Conservation (phyloP, 35 echinoderm and acorn worm genomes). For the Patiria miniata region DNA sequence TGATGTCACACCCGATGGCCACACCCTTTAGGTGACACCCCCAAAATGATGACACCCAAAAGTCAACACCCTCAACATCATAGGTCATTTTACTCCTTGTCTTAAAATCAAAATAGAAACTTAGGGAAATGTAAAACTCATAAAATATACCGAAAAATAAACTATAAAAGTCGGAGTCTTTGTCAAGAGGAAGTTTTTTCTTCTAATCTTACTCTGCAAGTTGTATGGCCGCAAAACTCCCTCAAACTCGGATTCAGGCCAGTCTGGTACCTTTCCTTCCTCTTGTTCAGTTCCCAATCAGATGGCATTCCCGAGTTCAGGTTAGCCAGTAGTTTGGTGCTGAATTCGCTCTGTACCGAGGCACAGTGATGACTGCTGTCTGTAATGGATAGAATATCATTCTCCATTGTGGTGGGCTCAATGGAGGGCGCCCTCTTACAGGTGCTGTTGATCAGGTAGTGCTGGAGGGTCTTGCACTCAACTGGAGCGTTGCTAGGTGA, state of each 20-base stretch:
- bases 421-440: background rate
- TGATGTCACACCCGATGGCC: too few relatives aligned
- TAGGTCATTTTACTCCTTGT: too few relatives aligned
- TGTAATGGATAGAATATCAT: background rate
- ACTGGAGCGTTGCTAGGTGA: too few relatives aligned
- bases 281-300: background rate
- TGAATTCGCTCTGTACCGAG: background rate
- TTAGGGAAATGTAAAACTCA: too few relatives aligned
- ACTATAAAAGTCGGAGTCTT: too few relatives aligned
- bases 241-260: background rate
- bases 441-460: constrained; percentile 18
- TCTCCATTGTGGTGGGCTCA: background rate
- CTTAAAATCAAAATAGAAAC: too few relatives aligned
- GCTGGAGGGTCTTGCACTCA: background rate
- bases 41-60: too few relatives aligned
- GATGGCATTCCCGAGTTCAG: background rate
- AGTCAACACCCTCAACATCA: too few relatives aligned
- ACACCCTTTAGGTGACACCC: too few relatives aligned
- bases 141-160: too few relatives aligned
- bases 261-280: constrained; percentile 1
- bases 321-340: background rate
- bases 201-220: background rate
- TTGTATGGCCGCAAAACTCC: constrained; percentile 15
- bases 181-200: background rate
- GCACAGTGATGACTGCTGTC: background rate